phyloP scores from a whole-genome alignment of 2,888 invertebrate genomes.

The Polyommatus iphigenia region DNA sequence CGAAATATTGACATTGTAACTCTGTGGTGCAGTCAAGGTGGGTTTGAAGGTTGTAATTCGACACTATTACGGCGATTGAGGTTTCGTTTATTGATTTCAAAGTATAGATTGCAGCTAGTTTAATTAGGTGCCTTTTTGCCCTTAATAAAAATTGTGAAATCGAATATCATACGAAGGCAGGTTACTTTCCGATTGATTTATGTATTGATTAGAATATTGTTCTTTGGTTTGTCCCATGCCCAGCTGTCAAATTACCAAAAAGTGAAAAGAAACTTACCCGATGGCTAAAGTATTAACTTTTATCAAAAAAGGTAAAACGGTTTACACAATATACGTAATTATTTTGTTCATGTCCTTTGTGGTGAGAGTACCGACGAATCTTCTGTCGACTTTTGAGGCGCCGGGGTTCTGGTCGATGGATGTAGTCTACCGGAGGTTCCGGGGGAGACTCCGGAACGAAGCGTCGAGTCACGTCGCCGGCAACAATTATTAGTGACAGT shows the following conservation, averaged over 20 bases:
- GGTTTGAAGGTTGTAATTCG: slow-evolving; percentile 44
- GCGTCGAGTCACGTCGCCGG: no score
- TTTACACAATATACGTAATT: no score
- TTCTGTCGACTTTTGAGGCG: no score
- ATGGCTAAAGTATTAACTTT: no score
- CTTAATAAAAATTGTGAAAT: background rate
- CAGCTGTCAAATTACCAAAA: background rate
- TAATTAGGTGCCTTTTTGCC: background rate
- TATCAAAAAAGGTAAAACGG: no score
- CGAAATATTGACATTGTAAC: slow-evolving; percentile 35
- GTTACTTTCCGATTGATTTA: background rate
- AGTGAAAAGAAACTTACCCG: background rate
- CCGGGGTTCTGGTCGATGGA: no score
- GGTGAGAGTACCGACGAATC: no score
- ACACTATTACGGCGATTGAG: slow-evolving; percentile 37
- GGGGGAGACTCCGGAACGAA: no score
- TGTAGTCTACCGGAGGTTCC: no score
- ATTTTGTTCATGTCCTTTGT: no score
- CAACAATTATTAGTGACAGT: no score
- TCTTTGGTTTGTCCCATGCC: background rate
- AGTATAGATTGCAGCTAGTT: slow-evolving; percentile 4
- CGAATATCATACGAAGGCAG: background rate
- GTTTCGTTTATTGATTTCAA: slow-evolving; percentile 20
- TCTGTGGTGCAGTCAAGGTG: slow-evolving; percentile 45
- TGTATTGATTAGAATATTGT: background rate